Base-by-base conservation (phyloP, 2,888 invertebrate genomes). In the Priocnemis perturbator region DNA sequence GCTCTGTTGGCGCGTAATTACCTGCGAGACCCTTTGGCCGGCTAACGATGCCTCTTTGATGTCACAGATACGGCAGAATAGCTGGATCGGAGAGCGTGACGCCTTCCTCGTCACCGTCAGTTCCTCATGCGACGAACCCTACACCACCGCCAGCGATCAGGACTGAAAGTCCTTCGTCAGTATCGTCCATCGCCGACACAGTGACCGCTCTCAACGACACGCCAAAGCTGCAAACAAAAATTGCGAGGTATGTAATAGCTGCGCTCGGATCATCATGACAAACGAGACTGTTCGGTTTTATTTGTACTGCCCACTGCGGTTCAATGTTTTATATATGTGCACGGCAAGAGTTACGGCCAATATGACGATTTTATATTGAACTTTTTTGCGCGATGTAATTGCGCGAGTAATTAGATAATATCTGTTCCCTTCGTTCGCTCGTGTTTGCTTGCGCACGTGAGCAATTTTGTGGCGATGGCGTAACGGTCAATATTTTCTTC, bases 71-170 rank as follows among this genome's bases (percentile, higher is more conserved):
- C 87, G 91, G 93, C 53, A 91, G 95, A 50, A 90, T 96, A 71
- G 92, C 94, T 37, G 95, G 96, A 88, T 94, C 95, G 3, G 92
- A 95, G 64, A 95, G 95, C 37, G 93, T 94, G 47, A 94, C 94
- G 0, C 92, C 94, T 71, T 88, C 69, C 62, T 74, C 74, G 5
- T 62, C 67, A 45, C 50, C 65, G 15, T 44, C 73, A n/a, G 45
- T 93, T 1, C 94, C 95, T 15, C 94, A 94, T 71, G 88, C 67
- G 81, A 76, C 87, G 44, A 64, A 74, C 2, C n/a, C 72, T 4
- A 26, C 71, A 26, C 55, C 73, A 15, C 52, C 74, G 21, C 37
- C 64, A 11, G 73, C 64, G 7, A 67, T 55, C 15, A 30, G 26
- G n/a, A 68, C 50, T 14, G 71, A 73, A n/a, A 69, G 60, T 56